A percentile compares a stretch with the other conserved stretches of the same genome.
Conservation (phyloP, 2,888 invertebrate species). For the Seira sanloemensis region DNA sequence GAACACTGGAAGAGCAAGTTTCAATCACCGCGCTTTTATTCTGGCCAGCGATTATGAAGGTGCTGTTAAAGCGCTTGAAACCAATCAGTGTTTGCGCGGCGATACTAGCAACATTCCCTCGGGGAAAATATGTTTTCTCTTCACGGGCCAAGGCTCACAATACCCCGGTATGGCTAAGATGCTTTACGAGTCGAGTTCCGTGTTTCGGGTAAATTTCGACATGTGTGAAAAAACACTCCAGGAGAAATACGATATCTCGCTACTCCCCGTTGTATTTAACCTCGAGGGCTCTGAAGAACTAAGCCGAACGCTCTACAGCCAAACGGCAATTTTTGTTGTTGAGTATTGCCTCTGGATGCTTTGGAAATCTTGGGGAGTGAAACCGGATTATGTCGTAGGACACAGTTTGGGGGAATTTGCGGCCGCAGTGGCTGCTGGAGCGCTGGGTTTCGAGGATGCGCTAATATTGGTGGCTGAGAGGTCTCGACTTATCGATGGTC, state of each 20-base stretch:
- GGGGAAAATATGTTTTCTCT: conserved; percentile 55
- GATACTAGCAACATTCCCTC: conserved; percentile 15
- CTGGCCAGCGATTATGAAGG: conserved; percentile 33
- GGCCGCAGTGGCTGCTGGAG: conserved; percentile 52
- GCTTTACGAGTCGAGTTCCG: conserved; percentile 34
- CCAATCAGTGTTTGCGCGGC: conserved; percentile 22
- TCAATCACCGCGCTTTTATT: conserved; percentile 52
- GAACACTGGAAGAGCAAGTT: conserved; percentile 56
- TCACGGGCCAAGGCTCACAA: conserved; percentile 58
- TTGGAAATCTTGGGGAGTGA: conserved; percentile 52
- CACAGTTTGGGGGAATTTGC: conserved; percentile 62
- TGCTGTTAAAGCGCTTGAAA: conserved; percentile 31
- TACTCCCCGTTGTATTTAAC: conserved; percentile 34
- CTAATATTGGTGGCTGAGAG: conserved; percentile 52
- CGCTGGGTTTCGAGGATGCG: conserved; percentile 46
- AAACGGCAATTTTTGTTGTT: conserved; percentile 53
- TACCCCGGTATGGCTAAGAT: conserved; percentile 50
- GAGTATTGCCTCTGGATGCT: conserved; percentile 41
- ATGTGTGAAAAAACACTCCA: conserved; percentile 15
- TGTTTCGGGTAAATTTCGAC: conserved; percentile 52
- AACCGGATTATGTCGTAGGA: conserved; percentile 56
- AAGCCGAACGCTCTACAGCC: conserved; percentile 44
- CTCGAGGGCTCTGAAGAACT: background rate
- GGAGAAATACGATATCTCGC: background rate
- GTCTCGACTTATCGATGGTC: conserved; percentile 39